A percentile compares a stretch with the other conserved stretches of the same genome.
phyloP scores from a whole-genome alignment of 1,140 invertebrate genomes.

The Brachionus plicatilis region DNA sequence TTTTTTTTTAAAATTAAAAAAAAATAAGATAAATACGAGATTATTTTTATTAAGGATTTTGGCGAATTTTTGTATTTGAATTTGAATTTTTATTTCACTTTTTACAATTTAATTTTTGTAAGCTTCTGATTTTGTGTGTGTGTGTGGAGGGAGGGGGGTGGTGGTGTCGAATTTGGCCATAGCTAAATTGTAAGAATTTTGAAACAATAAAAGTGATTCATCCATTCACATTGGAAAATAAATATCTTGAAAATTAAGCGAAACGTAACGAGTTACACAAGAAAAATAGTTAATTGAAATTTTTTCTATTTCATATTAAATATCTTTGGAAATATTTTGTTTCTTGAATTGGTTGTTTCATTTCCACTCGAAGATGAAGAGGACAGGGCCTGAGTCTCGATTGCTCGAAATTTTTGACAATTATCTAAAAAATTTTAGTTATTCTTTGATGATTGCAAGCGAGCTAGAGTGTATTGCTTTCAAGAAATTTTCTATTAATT shows the following conservation, averaged over 20 bases:
- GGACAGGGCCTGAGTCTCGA: not conserved
- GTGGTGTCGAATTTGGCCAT: not conserved
- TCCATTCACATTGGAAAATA: slow-evolving; percentile 12
- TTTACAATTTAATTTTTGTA: not conserved
- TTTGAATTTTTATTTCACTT: not conserved
- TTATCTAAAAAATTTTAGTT: slow-evolving; percentile 37
- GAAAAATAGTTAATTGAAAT: not conserved
- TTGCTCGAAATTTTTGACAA: slow-evolving; percentile 18
- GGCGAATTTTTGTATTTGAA: not conserved
- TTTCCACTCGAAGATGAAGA: not conserved
- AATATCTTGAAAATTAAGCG: slow-evolving; percentile 30
- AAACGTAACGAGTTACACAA: slow-evolving; percentile 9
- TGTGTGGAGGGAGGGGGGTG: not conserved
- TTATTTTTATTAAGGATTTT: slow-evolving; percentile 8
- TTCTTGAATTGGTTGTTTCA: slow-evolving; percentile 23
- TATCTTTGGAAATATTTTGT: slow-evolving; percentile 7
- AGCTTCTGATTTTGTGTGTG: not conserved
- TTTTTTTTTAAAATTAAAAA: not conserved
- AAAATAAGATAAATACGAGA: slow-evolving; percentile 1
- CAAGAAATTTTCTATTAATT: slow-evolving; percentile 35
- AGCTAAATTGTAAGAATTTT: slow-evolving; percentile 28
- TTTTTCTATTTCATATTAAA: slow-evolving; percentile 1
- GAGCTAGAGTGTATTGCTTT: not conserved
- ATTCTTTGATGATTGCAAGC: slow-evolving; percentile 4
- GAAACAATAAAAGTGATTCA: slow-evolving; percentile 11